Evolutionary conservation across 2,888 invertebrate genomes (phyloP).

Genomic region (Eupelmus urozonus): DNA sequence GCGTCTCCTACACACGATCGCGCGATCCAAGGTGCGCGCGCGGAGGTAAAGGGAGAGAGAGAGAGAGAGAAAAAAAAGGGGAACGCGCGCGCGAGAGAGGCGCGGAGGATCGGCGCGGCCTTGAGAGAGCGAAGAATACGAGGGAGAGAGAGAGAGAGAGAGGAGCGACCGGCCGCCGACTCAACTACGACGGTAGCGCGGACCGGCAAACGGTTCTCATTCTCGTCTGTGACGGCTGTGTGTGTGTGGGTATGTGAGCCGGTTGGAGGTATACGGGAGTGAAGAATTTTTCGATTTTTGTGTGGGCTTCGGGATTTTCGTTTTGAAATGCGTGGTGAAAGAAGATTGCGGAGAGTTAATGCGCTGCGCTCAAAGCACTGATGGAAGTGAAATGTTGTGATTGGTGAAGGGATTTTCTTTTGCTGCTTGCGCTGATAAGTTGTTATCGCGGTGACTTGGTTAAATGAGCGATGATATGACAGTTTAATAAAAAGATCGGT

Average conservation of each 20-base stretch:
- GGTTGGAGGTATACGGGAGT: background rate
- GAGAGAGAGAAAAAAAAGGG: conserved; percentile 57
- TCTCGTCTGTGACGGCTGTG: too few species aligned
- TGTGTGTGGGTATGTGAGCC: background rate
- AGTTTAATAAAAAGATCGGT: too few species aligned
- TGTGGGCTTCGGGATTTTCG: background rate
- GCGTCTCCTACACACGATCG: conserved; percentile 42
- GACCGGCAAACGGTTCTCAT: conserved; percentile 75
- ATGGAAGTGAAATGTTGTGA: too few species aligned
- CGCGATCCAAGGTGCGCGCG: conserved; percentile 57
- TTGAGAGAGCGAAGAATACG: conserved; percentile 75
- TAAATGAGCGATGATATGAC: too few species aligned
- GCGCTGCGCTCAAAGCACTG: too few species aligned
- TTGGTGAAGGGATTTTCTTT: too few species aligned
- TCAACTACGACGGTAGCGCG: conserved; percentile 71
- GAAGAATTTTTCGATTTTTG: conserved; percentile 2
- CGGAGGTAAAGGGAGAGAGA: conserved; percentile 58
- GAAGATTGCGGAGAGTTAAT: too few species aligned
- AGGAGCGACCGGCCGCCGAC: conserved; percentile 66
- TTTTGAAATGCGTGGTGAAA: background rate
- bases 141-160: conserved; percentile 59
- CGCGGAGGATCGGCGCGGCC: conserved; percentile 75
- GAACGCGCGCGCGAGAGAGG: conserved; percentile 61
- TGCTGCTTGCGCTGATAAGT: too few species aligned
- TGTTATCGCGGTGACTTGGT: too few species aligned